phyloP scores from a whole-genome alignment of 2,113 vertebrate genomes.

The Paramisgurnus dabryanus region DNA sequence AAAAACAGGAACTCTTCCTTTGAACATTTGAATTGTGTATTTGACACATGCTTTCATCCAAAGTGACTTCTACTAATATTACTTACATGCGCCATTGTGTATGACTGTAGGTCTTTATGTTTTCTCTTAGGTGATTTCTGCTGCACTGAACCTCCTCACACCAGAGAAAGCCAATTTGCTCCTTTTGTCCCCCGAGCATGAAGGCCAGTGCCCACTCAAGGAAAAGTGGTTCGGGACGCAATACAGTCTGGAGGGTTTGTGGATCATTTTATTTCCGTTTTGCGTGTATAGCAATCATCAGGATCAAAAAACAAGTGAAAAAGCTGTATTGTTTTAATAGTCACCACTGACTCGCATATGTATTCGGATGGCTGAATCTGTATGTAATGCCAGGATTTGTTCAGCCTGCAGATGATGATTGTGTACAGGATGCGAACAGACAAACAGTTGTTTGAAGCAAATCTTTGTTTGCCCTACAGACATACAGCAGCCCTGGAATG shows the following conservation, averaged over 20 bases:
- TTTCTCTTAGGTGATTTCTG: conserved; percentile 81
- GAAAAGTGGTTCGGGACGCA: conserved; percentile 97
- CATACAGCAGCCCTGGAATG: conserved; percentile 83
- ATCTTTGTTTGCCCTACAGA: conserved; percentile 67
- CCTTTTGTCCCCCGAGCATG: conserved; percentile 90
- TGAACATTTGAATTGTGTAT: background rate
- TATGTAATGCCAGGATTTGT: background rate
- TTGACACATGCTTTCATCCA: no score
- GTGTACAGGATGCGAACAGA: background rate
- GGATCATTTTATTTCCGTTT: background rate
- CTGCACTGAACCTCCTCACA: conserved; percentile 83
- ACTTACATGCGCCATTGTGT: no score
- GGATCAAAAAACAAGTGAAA: background rate
- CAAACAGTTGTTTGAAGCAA: background rate
- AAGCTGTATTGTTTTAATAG: no score
- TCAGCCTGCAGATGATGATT: background rate
- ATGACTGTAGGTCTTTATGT: background rate
- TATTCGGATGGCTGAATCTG: background rate
- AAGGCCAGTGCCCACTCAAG: conserved; percentile 85
- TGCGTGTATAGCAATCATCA: no score
- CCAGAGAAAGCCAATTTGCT: conserved; percentile 92
- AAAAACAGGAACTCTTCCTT: no score
- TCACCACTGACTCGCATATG: background rate
- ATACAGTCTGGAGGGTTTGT: conserved; percentile 87
- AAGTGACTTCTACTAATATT: no score